A percentile compares a stretch with the other conserved stretches of the same genome.
Conservation (phyloP, 2,888 invertebrate species). For the Drosophila cracens region DNA sequence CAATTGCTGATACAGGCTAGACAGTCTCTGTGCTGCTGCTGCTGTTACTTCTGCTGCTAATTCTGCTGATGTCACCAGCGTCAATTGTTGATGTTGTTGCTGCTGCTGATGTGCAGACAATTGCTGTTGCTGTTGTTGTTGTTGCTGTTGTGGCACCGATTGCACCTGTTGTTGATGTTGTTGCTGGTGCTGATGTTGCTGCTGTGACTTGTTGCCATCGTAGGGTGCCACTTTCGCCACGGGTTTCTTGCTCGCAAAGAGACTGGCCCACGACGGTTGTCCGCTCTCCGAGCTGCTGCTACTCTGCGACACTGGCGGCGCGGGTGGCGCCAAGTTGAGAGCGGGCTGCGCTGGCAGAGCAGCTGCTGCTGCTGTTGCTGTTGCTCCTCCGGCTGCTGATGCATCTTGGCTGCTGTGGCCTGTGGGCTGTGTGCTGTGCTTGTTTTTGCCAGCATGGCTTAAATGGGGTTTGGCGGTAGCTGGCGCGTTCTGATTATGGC, state of each 20-base stretch:
- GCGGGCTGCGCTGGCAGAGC: conserved; percentile 55
- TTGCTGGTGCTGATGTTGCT: conserved; percentile 24
- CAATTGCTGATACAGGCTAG: conserved; percentile 65
- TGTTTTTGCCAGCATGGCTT: conserved; percentile 56
- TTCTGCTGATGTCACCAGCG: conserved; percentile 6
- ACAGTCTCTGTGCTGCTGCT: conserved; percentile 33
- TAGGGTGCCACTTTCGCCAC: conserved; percentile 88
- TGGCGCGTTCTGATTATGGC: conserved; percentile 27
- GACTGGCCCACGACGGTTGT: conserved; percentile 88
- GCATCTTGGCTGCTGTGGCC: conserved; percentile 27
- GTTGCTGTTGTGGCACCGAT: conserved; percentile 10
- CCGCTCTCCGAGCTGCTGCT: conserved; percentile 53
- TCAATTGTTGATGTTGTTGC: conserved; percentile 32
- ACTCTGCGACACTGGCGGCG: conserved; percentile 80
- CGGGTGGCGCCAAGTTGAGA: conserved; percentile 81
- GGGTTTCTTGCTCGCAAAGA: conserved; percentile 87
- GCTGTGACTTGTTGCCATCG: conserved; percentile 80
- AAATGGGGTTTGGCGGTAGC: conserved; percentile 49
- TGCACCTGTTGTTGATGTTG: conserved; percentile 67
- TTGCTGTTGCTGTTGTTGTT: conserved; percentile 20
- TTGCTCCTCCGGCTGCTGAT: conserved; percentile 28
- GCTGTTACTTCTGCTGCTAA: conserved; percentile 22
- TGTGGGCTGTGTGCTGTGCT: conserved; percentile 33
- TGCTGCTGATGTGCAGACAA: conserved; percentile 21
- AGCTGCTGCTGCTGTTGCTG: conserved; percentile 30